Evolutionary conservation across 2,888 invertebrate species (phyloP), one percentile per base, ranked within the genome.

Genomic region (Sarcophaga subvicina): DNA sequence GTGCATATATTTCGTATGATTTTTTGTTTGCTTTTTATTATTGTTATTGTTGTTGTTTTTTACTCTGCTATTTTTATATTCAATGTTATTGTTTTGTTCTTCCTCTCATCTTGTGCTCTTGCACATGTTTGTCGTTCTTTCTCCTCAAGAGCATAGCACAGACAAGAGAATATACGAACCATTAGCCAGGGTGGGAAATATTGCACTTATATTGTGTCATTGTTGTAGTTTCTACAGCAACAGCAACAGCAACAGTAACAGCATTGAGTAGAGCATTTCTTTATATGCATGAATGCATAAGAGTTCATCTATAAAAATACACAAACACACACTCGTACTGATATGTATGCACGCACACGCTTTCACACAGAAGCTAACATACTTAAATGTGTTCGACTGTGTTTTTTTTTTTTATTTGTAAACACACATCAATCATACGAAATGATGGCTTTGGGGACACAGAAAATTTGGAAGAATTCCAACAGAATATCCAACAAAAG

Each of bases 111-210:
- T 37, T 37, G 3, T 37, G 37, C 37, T 37, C 37, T 3, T 8
- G 10, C 37, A 37, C 37, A 37, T 37, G 37, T 37, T 27, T 10
- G 10, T 37, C 8, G 37, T 37, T 37, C 37, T 37, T 37, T 37
- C 37, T 37, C 37, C 37, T 37, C 37, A 37, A 37, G 37, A 37
- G 37, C 37, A 10, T 2, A 37, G 8, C 37, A 37, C 2, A 8
- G 37, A 10, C 37, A 37, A 37, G 37, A 37, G 37, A 37, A 37
- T 8, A 10, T 54, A 17, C 17, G 54, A 49, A 54, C 66, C 71
- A 78, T 83, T 83, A 79, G 37, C 78, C 67, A 73, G 66, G 78
- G 83, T 83, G 83, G 78, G 78, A 64, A 79, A 83, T 63, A 63
- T 73, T 79, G 54, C 83, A 83, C 73, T 79, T 69, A 63, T 73